These are phyloP conservation scores for Thamnophis elegans DNA, from an alignment of 2,797 vertebrate species.

Conservation along the genomic window DNA sequence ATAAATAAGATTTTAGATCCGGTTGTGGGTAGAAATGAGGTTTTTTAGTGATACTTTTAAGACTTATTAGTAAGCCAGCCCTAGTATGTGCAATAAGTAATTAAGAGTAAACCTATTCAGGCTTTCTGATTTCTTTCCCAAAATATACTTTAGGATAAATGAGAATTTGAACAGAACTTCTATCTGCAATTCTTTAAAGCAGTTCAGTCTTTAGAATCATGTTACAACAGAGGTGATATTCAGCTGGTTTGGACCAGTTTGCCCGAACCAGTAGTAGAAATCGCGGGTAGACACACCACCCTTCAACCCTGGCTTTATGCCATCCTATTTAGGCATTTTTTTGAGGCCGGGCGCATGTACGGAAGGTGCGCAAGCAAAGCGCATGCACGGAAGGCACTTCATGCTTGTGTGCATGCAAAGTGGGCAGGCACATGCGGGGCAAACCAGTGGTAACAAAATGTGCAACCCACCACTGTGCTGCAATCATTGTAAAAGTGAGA, in stretches of 20 bases:
- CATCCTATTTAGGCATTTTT: too few species aligned
- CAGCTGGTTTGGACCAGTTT: too few species aligned
- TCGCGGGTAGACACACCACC: too few species aligned
- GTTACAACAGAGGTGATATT: neutral
- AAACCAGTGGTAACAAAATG: too few species aligned
- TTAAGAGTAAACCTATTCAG: neutral
- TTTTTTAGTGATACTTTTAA: neutral
- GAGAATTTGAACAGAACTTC: neutral
- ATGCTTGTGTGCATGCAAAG: too few species aligned
- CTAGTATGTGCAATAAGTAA: neutral
- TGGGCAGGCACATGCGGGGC: too few species aligned
- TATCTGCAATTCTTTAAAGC: neutral
- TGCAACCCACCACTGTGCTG: neutral
- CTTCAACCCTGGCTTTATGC: too few species aligned
- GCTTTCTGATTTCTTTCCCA: neutral
- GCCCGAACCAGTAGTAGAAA: too few species aligned
- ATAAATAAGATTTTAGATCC: neutral
- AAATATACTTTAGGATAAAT: neutral
- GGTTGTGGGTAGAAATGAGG: neutral
- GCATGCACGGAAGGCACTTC: too few species aligned
- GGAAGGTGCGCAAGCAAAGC: too few species aligned
- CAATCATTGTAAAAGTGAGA: neutral
- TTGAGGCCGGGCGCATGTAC: too few species aligned
- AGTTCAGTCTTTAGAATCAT: neutral
- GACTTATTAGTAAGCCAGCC: neutral